phyloP scores from a whole-genome alignment of 2,888 invertebrate genomes.

The Neuroscelio doddi region DNA sequence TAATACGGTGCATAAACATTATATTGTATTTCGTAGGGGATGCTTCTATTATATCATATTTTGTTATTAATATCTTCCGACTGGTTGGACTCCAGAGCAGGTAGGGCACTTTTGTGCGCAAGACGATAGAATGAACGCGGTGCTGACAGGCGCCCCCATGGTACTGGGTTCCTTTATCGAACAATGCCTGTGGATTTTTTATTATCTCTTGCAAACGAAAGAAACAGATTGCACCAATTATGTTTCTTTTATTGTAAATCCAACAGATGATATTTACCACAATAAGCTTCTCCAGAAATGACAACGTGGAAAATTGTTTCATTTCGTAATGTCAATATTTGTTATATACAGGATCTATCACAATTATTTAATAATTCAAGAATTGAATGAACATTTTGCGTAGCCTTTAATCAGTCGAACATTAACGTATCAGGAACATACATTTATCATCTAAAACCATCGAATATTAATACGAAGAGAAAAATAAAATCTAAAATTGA shows the following conservation, averaged over 20 bases:
- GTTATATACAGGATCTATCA: too few relatives aligned
- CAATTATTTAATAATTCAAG: too few relatives aligned
- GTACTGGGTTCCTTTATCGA: slow-evolving; percentile 60
- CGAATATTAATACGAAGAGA: too few relatives aligned
- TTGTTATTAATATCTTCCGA: slow-evolving; percentile 72
- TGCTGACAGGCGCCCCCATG: slow-evolving; percentile 53
- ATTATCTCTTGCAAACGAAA: slow-evolving; percentile 31
- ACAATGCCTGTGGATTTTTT: slow-evolving; percentile 57
- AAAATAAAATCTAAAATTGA: too few relatives aligned
- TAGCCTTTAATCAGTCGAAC: too few relatives aligned
- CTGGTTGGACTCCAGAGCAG: slow-evolving; percentile 66
- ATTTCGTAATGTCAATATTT: too few relatives aligned
- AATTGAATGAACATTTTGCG: too few relatives aligned
- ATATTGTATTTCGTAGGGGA: slow-evolving; percentile 69
- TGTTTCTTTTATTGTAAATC: slow-evolving; percentile 18
- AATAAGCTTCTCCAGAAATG: neutral
- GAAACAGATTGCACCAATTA: slow-evolving; percentile 33
- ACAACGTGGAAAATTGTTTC: too few relatives aligned
- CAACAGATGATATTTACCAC: slow-evolving; percentile 19
- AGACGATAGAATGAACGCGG: slow-evolving; percentile 40
- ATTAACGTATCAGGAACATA: too few relatives aligned
- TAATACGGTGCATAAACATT: slow-evolving; percentile 71
- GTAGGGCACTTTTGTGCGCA: slow-evolving; percentile 65
- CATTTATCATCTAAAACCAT: too few relatives aligned
- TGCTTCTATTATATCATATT: slow-evolving; percentile 71